phyloP scores from a whole-genome alignment of 1,140 invertebrate genomes.

The Aphaenogaster floridana region DNA sequence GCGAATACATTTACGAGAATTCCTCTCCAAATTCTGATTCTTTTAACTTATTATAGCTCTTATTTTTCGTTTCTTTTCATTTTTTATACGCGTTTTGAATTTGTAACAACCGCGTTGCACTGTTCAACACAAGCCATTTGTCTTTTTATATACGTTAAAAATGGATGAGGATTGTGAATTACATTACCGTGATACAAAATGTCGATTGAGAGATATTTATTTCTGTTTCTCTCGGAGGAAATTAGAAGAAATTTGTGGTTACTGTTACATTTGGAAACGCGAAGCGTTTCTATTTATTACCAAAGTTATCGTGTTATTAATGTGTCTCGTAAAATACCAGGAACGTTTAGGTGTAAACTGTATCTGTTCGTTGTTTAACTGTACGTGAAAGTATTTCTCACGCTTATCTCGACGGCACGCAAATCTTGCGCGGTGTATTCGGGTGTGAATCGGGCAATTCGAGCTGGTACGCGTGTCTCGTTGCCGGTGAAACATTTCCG shows the following conservation, averaged over 20 bases:
- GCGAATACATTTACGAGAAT: constrained; percentile 11
- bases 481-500: constrained; percentile 37
- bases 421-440: constrained; percentile 28
- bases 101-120: not conserved
- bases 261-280: not conserved
- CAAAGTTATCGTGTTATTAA: not conserved
- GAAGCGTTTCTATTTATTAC: not conserved
- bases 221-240: not conserved
- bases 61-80: not conserved
- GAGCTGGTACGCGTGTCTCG: constrained; percentile 22
- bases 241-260: not conserved
- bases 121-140: not conserved
- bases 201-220: not conserved
- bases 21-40: constrained; percentile 7
- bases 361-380: not conserved
- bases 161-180: not conserved
- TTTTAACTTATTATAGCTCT: not conserved
- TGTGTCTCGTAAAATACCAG: not conserved
- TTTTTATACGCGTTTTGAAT: not conserved
- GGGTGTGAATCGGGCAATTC: constrained; percentile 36
- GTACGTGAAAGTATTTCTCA: constrained; percentile 20
- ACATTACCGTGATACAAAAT: not conserved
- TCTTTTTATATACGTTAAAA: not conserved
- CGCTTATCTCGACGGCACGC: not conserved
- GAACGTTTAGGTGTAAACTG: not conserved